Base-by-base conservation (phyloP, 2,888 invertebrate species). In the Lycia hirtaria region DNA sequence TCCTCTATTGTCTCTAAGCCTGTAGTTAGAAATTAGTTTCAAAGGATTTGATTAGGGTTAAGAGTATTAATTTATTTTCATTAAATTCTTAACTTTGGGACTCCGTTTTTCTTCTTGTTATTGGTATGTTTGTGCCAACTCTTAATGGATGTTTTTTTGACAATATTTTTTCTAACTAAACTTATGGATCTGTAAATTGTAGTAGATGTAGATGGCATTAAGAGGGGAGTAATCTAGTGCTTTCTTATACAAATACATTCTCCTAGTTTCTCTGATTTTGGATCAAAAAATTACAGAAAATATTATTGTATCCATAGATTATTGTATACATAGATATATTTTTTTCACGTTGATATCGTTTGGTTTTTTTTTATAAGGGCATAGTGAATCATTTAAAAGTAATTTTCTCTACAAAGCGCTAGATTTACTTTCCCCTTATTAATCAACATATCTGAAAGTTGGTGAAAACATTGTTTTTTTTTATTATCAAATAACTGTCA, bases 91-190 rank as follows among this genome's bases (percentile, higher is more conserved):
- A 63, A 66, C 64, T 83, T 83, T 84, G 84, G 83, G 81, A 57
- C 77, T 76, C 80, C 78, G 81, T 81, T 82, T 73, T 67, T 61
- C 59, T 24, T 57, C 48, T 51, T 73, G 71, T 76, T 71, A 73
- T 75, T 75, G 73, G 43, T 80, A 73, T 83, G 81, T 81, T 83
- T 84, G 90, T 90, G 90, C 90, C 90, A 90, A 89, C 85, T 83
- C 15, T 9, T 35, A 50, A 52, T 26, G 24, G 24, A 32, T 51
- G 28, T 51, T 12, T 35, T 6, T 22, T 53, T 41, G 22, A 19
- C 41, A 38, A 33, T 35, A 10, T 7, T 35, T 35, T 38, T 30
- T 30, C n/a, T 22, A 47, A 17, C 14, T 20, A 9, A 15, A 26
- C 28, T 53, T 14, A 15, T 44, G 43, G 58, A 58, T 65, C 65